Evolutionary conservation across 2,888 invertebrate genomes (phyloP).

Genomic region (Xanthorhoe designata): DNA sequence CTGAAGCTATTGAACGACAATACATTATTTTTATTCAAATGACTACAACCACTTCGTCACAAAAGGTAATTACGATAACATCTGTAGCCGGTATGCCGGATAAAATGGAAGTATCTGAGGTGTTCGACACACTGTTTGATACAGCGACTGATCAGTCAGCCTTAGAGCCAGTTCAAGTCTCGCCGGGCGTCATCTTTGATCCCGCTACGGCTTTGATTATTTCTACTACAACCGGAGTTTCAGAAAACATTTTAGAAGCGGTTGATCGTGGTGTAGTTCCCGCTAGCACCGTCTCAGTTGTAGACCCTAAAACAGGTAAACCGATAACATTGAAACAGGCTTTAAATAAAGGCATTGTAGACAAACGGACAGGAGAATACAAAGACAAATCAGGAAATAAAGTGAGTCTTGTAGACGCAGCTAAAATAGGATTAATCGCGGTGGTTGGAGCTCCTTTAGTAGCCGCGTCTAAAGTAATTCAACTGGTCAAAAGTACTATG

Average conservation of each 20-base stretch:
- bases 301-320: conserved; percentile 89
- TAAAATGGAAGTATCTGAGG: conserved; percentile 88
- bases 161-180: conserved; percentile 90
- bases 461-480: conserved; percentile 89
- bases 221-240: conserved; percentile 89
- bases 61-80: conserved; percentile 89
- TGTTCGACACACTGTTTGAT: conserved; percentile 55
- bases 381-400: conserved; percentile 87
- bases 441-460: conserved; percentile 91
- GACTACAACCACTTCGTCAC: conserved; percentile 78
- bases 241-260: conserved; percentile 90
- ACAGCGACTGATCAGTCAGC: conserved; percentile 64
- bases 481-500: conserved; percentile 87
- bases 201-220: conserved; percentile 91
- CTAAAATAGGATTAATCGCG: conserved; percentile 90
- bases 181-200: conserved; percentile 91
- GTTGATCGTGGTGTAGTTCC: conserved; percentile 91
- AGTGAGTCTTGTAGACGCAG: conserved; percentile 90
- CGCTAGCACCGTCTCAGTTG: conserved; percentile 88
- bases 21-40: conserved; percentile 87
- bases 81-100: conserved; percentile 90
- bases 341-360: conserved; percentile 89
- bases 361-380: conserved; percentile 89
- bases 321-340: conserved; percentile 91
- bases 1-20: conserved; percentile 89